These are phyloP conservation scores for Austrolebias charrua DNA, from an alignment of 2,797 vertebrate genomes.

Conservation along the genomic window DNA sequence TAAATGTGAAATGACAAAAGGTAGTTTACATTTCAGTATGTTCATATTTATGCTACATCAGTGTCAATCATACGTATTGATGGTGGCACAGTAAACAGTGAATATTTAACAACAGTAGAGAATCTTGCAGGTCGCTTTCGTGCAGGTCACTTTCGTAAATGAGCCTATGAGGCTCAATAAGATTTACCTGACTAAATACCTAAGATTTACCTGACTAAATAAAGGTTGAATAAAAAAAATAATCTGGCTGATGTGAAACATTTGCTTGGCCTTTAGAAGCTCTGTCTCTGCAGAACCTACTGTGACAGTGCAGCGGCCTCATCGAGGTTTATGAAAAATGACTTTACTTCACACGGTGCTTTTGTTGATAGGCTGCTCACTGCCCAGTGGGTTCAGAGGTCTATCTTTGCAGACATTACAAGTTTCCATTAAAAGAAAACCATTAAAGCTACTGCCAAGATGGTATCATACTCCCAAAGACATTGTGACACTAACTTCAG, in stretches of 20 bases:
- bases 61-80: not conserved
- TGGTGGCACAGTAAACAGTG: not conserved
- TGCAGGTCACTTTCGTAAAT: too few relatives aligned
- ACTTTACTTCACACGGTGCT: slow-evolving; percentile 3
- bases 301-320: slow-evolving; percentile 6
- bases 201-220: too few relatives aligned
- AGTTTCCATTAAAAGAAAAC: slow-evolving; percentile 9
- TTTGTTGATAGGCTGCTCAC: not conserved
- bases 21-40: not conserved
- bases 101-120: not conserved
- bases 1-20: not conserved
- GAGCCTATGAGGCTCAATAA: too few relatives aligned
- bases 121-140: too few relatives aligned
- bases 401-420: slow-evolving; percentile 6
- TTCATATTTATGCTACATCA: not conserved
- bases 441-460: slow-evolving; percentile 7
- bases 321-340: slow-evolving; percentile 21
- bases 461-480: not conserved
- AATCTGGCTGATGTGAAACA: not conserved
- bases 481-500: not conserved
- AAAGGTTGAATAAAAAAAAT: too few relatives aligned
- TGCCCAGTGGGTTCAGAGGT: slow-evolving; percentile 8
- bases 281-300: slow-evolving; percentile 5
- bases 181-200: too few relatives aligned
- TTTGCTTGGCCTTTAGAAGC: slow-evolving; percentile 3